These are phyloP conservation scores for Phyllostomus discolor DNA, from an alignment of 2,113 vertebrate genomes.

Conservation along the genomic window DNA sequence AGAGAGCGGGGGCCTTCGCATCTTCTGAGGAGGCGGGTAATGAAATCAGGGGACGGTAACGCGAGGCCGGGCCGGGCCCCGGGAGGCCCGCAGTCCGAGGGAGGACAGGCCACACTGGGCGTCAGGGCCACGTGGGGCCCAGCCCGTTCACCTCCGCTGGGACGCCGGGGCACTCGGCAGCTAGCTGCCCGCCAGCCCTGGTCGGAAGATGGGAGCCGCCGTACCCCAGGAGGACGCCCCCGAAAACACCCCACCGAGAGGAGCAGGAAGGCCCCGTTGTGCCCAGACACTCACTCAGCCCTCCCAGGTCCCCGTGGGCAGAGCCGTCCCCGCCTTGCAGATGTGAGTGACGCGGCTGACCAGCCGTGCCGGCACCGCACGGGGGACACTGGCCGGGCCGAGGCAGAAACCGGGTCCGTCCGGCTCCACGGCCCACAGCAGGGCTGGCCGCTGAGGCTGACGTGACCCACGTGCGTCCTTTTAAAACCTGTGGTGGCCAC, in stretches of 20 bases:
- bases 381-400: background rate
- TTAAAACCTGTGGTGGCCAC: background rate
- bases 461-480: background rate
- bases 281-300: background rate
- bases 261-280: background rate
- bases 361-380: background rate
- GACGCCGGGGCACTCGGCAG: background rate
- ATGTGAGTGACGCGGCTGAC: accelerated
- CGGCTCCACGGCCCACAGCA: background rate
- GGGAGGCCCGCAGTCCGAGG: background rate
- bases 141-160: background rate
- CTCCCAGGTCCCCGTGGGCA: background rate
- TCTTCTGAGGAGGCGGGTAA: slow-evolving; percentile 15
- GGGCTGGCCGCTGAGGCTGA: background rate
- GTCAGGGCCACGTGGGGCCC: background rate
- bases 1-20: background rate
- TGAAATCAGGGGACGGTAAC: background rate
- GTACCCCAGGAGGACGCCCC: background rate
- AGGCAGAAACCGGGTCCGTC: background rate
- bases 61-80: background rate
- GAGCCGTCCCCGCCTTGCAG: background rate
- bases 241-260: background rate
- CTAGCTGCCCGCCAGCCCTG: background rate
- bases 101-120: background rate
- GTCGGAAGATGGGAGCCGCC: background rate